Percentiles rank a stretch among this genome's conserved stretches.
Evolutionary conservation across 2,113 vertebrate species (phyloP).

Genomic region (Scomber japonicus): DNA sequence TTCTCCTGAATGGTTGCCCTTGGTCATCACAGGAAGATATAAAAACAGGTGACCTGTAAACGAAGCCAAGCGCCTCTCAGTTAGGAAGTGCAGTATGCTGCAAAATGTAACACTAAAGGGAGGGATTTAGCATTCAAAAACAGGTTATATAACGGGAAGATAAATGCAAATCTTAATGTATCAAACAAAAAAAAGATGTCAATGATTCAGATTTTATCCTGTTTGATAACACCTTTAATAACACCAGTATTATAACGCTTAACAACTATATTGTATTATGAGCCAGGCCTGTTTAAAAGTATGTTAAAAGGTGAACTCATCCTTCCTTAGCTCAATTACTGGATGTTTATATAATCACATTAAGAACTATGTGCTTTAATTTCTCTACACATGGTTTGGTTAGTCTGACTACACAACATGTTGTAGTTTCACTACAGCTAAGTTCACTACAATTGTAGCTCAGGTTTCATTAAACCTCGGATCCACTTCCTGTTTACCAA

Average conservation of each 20-base stretch:
- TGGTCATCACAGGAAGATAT: not conserved
- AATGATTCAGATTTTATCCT: too few relatives aligned
- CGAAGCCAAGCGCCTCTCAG: not conserved
- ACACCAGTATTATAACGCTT: too few relatives aligned
- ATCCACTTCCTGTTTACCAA: constrained; percentile 59
- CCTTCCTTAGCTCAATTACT: not conserved
- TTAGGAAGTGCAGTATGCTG: not conserved
- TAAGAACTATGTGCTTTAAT: not conserved
- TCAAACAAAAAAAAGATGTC: too few relatives aligned
- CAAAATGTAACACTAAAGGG: not conserved
- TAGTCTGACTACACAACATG: not conserved
- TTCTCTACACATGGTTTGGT: not conserved
- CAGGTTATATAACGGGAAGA: too few relatives aligned
- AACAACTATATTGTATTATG: too few relatives aligned
- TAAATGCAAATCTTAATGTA: too few relatives aligned
- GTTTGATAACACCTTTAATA: too few relatives aligned
- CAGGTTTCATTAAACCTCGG: too few relatives aligned
- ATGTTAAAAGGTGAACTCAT: too few relatives aligned
- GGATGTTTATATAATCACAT: not conserved
- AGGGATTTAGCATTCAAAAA: too few relatives aligned
- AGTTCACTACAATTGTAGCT: not conserved
- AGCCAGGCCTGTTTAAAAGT: too few relatives aligned
- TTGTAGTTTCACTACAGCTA: not conserved
- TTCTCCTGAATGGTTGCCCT: not conserved
- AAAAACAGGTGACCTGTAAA: not conserved